These are phyloP conservation scores for Chloroceryle inda DNA, from an alignment of 2,797 vertebrate genomes.

Conservation along the genomic window DNA sequence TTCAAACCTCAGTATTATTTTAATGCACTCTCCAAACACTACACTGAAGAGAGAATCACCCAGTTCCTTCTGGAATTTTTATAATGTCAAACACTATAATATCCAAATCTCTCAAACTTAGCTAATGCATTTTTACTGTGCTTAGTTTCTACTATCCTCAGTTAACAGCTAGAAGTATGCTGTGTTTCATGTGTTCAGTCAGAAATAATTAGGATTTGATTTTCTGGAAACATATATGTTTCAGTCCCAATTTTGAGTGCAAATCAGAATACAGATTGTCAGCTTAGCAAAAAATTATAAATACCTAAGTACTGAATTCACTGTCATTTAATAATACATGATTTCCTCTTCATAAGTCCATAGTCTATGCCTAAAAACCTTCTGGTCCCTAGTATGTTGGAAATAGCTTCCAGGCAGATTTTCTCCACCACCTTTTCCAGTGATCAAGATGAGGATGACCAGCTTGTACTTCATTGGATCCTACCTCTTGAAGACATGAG, in stretches of 20 bases:
- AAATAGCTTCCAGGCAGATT: background rate
- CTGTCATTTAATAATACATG: background rate
- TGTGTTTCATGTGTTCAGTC: rapidly evolving
- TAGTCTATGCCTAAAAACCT: background rate
- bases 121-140: background rate
- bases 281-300: background rate
- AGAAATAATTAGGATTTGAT: background rate
- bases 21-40: background rate
- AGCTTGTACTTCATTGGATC: background rate
- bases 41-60: background rate
- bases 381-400: background rate
- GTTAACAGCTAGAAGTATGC: background rate
- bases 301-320: background rate
- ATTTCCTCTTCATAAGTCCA: background rate
- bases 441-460: background rate
- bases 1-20: background rate
- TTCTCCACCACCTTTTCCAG: background rate
- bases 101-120: background rate
- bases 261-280: background rate
- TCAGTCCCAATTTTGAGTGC: background rate
- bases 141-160: background rate
- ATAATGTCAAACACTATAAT: background rate
- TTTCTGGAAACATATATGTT: background rate
- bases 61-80: background rate
- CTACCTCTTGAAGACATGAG: background rate